Evolutionary conservation across 1,140 invertebrate genomes (phyloP).

Genomic region (Meloidogyne chitwoodi): DNA sequence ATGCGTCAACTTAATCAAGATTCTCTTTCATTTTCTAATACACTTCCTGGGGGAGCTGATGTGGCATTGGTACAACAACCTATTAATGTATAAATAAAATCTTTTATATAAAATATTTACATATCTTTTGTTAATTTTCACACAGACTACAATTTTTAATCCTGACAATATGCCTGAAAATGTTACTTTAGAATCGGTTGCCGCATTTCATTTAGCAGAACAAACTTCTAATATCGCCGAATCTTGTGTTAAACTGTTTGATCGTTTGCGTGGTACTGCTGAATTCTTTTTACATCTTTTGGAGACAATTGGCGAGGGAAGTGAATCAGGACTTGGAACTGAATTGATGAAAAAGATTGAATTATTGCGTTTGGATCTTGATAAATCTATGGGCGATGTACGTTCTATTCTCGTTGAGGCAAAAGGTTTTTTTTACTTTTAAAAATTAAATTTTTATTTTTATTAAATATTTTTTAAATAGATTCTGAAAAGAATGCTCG

Average conservation of each 20-base stretch:
- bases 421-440: no score
- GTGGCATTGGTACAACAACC: not conserved
- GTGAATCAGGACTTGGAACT: not conserved
- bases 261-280: constrained; percentile 5
- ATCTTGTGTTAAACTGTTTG: constrained; percentile 13
- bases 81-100: no score
- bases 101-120: no score
- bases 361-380: not conserved
- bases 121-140: no score
- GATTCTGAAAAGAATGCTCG: not conserved
- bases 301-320: not conserved
- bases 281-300: constrained; percentile 13
- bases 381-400: not conserved
- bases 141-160: not conserved
- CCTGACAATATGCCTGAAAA: not conserved
- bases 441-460: not conserved
- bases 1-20: constrained; percentile 11
- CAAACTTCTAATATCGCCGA: constrained; percentile 1
- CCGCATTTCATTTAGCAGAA: not conserved
- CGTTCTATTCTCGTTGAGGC: not conserved
- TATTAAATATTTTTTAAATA: not conserved
- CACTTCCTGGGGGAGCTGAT: not conserved
- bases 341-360: constrained; percentile 6
- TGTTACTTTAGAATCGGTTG: not conserved
- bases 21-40: constrained; percentile 5